These are phyloP conservation scores for Drosophila takahashii DNA, from an alignment of 1,140 invertebrate species.

Conservation along the genomic window DNA sequence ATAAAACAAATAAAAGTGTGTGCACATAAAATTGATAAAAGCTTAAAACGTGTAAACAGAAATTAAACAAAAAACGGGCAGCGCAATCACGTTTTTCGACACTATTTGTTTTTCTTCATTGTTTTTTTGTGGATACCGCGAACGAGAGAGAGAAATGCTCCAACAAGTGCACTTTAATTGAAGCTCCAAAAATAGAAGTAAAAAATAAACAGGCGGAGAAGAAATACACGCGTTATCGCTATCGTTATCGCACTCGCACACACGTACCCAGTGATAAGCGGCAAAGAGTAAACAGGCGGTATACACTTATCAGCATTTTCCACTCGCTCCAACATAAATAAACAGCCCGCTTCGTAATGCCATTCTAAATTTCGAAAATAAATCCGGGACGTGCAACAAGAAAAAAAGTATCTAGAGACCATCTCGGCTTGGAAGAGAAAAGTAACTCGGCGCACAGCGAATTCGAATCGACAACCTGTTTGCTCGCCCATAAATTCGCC, in stretches of 20 bases:
- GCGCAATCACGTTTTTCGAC: slow-evolving; percentile 71
- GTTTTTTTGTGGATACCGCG: slow-evolving; percentile 24
- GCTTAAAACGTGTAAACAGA: slow-evolving; percentile 64
- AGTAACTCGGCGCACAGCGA: slow-evolving; percentile 24
- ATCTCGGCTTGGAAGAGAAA: slow-evolving; percentile 39
- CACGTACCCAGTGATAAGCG: slow-evolving; percentile 60
- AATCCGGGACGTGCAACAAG: slow-evolving; percentile 16
- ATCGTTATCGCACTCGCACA: slow-evolving; percentile 48
- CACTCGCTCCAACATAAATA: slow-evolving; percentile 45
- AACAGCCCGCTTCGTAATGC: slow-evolving; percentile 55
- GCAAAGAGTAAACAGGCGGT: slow-evolving; percentile 34
- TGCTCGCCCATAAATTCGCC: slow-evolving; percentile 63
- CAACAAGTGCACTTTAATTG: slow-evolving; percentile 62
- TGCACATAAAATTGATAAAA: slow-evolving; percentile 49
- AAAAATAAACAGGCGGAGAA: slow-evolving; percentile 27
- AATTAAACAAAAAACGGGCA: slow-evolving; percentile 30
- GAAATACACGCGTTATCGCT: slow-evolving; percentile 46
- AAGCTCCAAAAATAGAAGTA: slow-evolving; percentile 44
- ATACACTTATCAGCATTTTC: slow-evolving; percentile 37
- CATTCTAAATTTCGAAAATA: slow-evolving; percentile 56
- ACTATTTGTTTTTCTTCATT: slow-evolving; percentile 46
- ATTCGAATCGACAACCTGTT: slow-evolving; percentile 72
- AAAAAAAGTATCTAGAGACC: slow-evolving; percentile 21
- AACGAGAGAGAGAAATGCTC: slow-evolving; percentile 17
- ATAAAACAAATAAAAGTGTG: slow-evolving; percentile 69